Evolutionary conservation across 2,888 invertebrate genomes (phyloP), one percentile per base, ranked within the genome.

Genomic region (Athripsodes cinereus): DNA sequence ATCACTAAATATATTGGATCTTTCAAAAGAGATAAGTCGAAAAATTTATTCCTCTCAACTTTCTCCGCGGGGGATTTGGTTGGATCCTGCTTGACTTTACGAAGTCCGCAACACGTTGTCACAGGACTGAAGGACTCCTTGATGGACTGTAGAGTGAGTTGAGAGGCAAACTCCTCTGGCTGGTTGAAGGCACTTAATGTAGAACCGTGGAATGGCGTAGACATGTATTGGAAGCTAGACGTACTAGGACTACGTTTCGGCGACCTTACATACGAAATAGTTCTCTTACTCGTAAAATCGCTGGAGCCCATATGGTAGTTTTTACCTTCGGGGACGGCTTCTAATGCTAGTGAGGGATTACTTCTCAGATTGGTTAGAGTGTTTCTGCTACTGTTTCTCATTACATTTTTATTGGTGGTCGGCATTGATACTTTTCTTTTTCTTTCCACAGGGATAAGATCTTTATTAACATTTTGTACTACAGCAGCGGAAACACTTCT

Each of bases 171-270:
- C 64, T 87, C 87, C 68, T 85, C 84, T 0, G 87, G 87, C 62
- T 89, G 87, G 56, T 90, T 87, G 62, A 91, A 81, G 0, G 82
- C 83, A 0, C 90, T 89, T 0, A 92, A 67, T 0, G 91, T 90
- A 46, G 91, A 90, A 0, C 92, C 92, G 66, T 92, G 92, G 68
- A 90, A 92, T 0, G 91, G 89, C 0, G 92, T 92, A 50, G 88
- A 88, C 69, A 92, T 83, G 67, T 92, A 92, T 62, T 90, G 87
- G 65, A 92, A 90, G 51, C 90, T 90, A 35, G 90, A 90, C 0
- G 86, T 86, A 0, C 90, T 90, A 0, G 90, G 87, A 22, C 86
- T 89, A 1, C 84, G 81, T 67, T 81, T 83, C 1, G 86, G 86
- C 1, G 81, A 74, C 51, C 80, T 79, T 0, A 74, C 74, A 0